Conservation (phyloP, 2,888 invertebrate species). For the Apodemia zela region DNA sequence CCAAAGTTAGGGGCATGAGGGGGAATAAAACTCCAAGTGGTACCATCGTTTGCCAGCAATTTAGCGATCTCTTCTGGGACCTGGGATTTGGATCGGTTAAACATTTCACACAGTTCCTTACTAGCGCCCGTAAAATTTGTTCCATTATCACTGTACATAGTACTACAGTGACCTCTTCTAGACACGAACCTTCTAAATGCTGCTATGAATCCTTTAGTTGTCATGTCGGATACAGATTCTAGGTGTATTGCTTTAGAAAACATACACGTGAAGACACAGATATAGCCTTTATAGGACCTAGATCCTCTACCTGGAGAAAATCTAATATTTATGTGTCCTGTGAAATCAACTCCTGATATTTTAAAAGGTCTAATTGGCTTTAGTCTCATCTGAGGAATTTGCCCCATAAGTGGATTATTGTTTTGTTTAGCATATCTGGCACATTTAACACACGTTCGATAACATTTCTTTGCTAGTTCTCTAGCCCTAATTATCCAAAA, state of each 20-base stretch:
- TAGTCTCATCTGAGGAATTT: neutral
- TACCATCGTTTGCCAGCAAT: neutral
- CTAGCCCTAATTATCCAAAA: no score
- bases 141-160: conserved; percentile 2
- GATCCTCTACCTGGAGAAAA: neutral
- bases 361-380: neutral
- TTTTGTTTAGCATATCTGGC: no score
- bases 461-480: no score
- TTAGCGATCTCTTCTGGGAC: neutral
- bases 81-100: neutral
- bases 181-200: conserved; percentile 18
- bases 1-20: conserved; percentile 32
- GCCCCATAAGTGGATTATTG: no score
- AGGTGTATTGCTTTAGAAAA: conserved; percentile 16
- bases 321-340: no score
- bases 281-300: neutral
- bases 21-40: conserved; percentile 32
- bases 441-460: no score
- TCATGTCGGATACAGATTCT: conserved; percentile 16
- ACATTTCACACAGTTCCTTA: neutral
- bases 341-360: neutral
- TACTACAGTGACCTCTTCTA: conserved; percentile 19
- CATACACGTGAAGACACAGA: neutral
- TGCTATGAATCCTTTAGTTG: conserved; percentile 16
- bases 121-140: neutral